Conservation (phyloP, 2,888 invertebrate genomes). For the Callyntrura guangdongensis region DNA sequence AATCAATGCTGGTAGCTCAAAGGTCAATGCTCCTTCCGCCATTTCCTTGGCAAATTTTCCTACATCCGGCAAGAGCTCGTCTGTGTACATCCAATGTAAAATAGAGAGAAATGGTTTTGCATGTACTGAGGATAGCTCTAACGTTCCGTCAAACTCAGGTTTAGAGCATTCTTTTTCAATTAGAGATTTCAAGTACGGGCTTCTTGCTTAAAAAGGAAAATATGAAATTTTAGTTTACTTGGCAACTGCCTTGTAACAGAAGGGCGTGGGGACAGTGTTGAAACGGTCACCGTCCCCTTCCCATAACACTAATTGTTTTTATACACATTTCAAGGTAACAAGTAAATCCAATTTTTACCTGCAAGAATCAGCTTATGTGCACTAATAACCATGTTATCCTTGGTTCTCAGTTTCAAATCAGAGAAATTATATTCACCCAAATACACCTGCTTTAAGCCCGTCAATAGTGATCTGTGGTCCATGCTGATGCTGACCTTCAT, state of each 20-base stretch:
- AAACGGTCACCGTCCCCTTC: not conserved
- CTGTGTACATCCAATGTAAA: slow-evolving; percentile 39
- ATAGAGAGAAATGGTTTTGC: slow-evolving; percentile 17
- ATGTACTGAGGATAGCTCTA: not conserved
- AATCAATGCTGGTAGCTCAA: not conserved
- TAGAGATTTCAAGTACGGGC: slow-evolving; percentile 9
- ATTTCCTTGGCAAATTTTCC: slow-evolving; percentile 1
- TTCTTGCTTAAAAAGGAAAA: not conserved
- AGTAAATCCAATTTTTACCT: not conserved
- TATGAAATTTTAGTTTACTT: not conserved
- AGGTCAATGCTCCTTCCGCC: not conserved
- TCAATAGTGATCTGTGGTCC: not conserved
- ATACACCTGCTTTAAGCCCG: slow-evolving; percentile 2
- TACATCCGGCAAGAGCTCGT: not conserved
- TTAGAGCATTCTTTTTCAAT: slow-evolving; percentile 7
- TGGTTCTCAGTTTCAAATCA: slow-evolving; percentile 23
- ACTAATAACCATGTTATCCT: slow-evolving; percentile 27
- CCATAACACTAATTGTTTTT: too few relatives aligned
- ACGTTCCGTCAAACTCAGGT: not conserved
- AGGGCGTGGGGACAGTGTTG: not conserved
- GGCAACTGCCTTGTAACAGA: not conserved
- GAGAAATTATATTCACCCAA: slow-evolving; percentile 30
- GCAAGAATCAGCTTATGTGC: slow-evolving; percentile 21
- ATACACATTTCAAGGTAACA: too few relatives aligned
- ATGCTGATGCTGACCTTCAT: not conserved